Percentiles rank a stretch among this genome's conserved stretches.
phyloP scores from a whole-genome alignment of 2,888 invertebrate genomes.

The Spodoptera picta region DNA sequence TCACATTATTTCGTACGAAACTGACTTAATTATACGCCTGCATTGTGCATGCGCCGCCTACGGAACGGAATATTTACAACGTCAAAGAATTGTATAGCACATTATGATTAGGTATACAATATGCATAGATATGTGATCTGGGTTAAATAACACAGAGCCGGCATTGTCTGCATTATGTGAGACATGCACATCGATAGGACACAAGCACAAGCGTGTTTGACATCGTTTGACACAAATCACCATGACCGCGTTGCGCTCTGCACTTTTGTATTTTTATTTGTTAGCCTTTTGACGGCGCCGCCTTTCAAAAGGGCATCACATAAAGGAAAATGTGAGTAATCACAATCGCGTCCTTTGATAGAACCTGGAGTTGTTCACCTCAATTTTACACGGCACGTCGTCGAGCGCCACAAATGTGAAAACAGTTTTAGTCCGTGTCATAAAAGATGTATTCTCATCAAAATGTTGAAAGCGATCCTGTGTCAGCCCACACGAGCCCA shows the following conservation, averaged over 20 bases:
- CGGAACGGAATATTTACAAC: constrained; percentile 5
- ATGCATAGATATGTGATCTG: constrained; percentile 15
- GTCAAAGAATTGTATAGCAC: constrained; percentile 2
- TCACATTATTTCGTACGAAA: constrained; percentile 35
- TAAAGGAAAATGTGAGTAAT: constrained; percentile 53
- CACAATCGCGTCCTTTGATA: constrained; percentile 39
- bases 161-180: constrained; percentile 27
- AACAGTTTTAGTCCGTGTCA: constrained; percentile 53
- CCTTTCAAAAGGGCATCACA: constrained; percentile 46
- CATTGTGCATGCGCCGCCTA: constrained; percentile 8
- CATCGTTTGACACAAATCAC: constrained; percentile 53
- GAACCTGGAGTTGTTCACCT: constrained; percentile 20
- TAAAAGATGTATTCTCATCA: constrained; percentile 57
- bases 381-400: constrained; percentile 39
- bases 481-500: constrained; percentile 60
- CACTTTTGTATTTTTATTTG: constrained; percentile 52
- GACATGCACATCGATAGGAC: constrained; percentile 18
- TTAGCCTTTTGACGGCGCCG: constrained; percentile 45
- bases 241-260: constrained; percentile 45
- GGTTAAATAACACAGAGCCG: constrained; percentile 19
- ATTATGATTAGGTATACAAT: background rate
- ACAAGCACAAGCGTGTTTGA: constrained; percentile 40
- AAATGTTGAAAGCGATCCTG: constrained; percentile 59
- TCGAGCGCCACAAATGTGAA: constrained; percentile 39
- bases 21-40: constrained; percentile 32